Percentiles rank a stretch among this genome's conserved stretches.
Conservation (phyloP, 2,888 invertebrate genomes). For the Agrochola lychnidis region DNA sequence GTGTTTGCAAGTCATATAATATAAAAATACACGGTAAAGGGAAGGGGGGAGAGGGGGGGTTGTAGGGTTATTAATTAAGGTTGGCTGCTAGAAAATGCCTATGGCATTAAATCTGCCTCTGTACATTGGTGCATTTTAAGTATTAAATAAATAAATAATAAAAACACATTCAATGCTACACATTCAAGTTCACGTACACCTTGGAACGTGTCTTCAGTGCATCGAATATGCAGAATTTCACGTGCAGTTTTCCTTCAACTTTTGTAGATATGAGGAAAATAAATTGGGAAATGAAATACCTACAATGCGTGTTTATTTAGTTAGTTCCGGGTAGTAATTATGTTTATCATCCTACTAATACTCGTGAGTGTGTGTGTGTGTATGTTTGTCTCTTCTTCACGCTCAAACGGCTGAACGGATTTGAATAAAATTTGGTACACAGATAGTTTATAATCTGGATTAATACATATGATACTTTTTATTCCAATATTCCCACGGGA, state of each 20-base stretch:
- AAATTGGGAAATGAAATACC: neutral
- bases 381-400: no score
- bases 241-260: slow-evolving; percentile 4
- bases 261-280: neutral
- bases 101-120: neutral
- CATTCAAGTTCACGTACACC: neutral
- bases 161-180: neutral
- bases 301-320: neutral
- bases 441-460: no score
- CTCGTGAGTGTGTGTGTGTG: no score
- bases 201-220: slow-evolving; percentile 4
- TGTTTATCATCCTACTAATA: no score
- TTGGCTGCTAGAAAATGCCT: neutral
- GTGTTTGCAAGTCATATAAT: neutral
- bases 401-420: no score
- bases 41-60: no score
- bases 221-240: neutral
- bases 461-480: no score
- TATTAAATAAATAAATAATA: neutral
- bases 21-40: neutral
- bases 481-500: no score
- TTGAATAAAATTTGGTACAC: no score
- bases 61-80: no score
- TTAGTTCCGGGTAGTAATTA: neutral
- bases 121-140: neutral